Evolutionary conservation across 1,140 invertebrate species (phyloP), one percentile per base, ranked within the genome.

Genomic region (Venturia canescens): DNA sequence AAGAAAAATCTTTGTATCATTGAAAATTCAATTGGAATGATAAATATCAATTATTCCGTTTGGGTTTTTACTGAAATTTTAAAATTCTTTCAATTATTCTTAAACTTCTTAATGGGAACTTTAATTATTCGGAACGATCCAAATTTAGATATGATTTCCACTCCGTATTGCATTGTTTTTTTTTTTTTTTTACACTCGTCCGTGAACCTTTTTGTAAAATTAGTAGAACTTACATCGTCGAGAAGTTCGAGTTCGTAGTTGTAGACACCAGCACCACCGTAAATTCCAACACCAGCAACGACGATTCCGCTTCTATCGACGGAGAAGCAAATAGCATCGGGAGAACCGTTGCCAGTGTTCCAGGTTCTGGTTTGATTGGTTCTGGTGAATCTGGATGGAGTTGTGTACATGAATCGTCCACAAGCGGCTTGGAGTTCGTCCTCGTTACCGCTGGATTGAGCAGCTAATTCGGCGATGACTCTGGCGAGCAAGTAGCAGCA

Each of bases 261-360:
- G 88, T 97, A 97, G 83, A 94, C 94, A 7, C 97, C 97, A 18
- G 95, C 93, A 6, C 98, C 98, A 15, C 97, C 97, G 91, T 98
- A 99, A 60, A 99, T 95, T 81, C 95, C 96, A 69, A 96, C 96
- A 2, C 98, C 98, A 50, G 96, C 96, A 48, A 99, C 95, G 34
- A 96, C 94, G 72, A 99, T 96, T 1, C 98, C 98, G 0, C 96
- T 92, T 48, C 96, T 93, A 91, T 99, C 98, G 9, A 99, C 98
- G 21, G 95, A 95, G 87, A 99, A 99, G 84, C 97, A 97, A 85
- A 99, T 98, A 5, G 98, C 98, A 92, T 99, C 98, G 0, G 98
- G 97, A 27, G 97, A 98, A 44, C 98, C 98, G 90, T 98, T 98
- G 3, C 98, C 98, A 2, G 98, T 98, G 87, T 99, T 99, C 98